phyloP scores from a whole-genome alignment of 2,797 vertebrate species.

The Steatocranus sp. region DNA sequence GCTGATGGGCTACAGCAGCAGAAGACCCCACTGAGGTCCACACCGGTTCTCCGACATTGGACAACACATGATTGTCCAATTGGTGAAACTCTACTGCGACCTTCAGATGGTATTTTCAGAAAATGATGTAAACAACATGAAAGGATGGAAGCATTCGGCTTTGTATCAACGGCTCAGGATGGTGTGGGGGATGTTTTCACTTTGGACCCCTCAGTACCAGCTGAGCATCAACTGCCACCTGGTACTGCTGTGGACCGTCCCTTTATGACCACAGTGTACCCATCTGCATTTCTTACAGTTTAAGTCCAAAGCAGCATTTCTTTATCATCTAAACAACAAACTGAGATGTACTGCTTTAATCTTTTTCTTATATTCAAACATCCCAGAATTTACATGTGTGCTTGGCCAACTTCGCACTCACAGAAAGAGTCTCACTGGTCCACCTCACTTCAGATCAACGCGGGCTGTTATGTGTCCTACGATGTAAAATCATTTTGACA shows the following conservation, averaged over 20 bases:
- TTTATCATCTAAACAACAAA: neutral
- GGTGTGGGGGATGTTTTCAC: neutral
- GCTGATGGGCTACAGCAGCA: neutral
- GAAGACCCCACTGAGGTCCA: neutral
- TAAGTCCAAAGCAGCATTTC: neutral
- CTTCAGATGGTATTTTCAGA: neutral
- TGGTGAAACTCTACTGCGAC: neutral
- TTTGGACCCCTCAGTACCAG: neutral
- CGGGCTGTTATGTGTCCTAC: neutral
- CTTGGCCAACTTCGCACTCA: neutral
- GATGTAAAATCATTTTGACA: neutral
- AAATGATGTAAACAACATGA: neutral
- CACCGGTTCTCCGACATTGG: neutral
- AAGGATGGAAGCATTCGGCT: rapidly evolving
- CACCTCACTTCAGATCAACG: neutral
- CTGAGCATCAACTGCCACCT: neutral
- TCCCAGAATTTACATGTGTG: neutral
- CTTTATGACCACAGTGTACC: neutral
- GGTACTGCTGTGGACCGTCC: neutral
- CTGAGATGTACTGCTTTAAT: neutral
- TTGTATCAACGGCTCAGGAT: neutral
- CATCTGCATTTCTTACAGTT: neutral
- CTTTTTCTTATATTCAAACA: neutral
- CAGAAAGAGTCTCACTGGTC: neutral
- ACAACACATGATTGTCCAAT: neutral